Evolutionary conservation across 2,797 vertebrate species (phyloP).

Genomic region (Anolis apletophallus): DNA sequence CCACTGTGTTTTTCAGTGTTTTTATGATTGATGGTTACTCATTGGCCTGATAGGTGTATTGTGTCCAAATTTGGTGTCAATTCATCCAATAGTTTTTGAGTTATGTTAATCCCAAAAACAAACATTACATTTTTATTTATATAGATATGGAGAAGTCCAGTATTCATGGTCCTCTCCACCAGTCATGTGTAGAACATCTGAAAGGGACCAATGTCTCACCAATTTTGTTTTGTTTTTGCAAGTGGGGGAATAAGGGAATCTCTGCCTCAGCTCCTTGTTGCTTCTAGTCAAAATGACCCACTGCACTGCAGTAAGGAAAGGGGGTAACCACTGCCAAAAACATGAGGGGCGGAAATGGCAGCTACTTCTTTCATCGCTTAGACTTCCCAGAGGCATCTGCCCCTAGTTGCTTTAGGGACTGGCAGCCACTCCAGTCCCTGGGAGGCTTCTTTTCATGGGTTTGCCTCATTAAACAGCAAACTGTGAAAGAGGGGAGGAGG

Average conservation of each 20-base stretch:
- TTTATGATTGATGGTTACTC: too few relatives aligned
- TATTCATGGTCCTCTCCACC: not conserved
- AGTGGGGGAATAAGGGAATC: not conserved
- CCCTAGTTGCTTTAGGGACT: not conserved
- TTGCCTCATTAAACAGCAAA: not conserved
- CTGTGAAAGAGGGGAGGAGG: not conserved
- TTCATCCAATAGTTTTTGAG: too few relatives aligned
- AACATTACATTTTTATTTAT: too few relatives aligned
- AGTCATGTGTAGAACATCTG: not conserved
- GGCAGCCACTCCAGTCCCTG: not conserved
- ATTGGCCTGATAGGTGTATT: too few relatives aligned
- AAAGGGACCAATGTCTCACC: not conserved
- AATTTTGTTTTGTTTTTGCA: not conserved
- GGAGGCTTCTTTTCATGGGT: not conserved
- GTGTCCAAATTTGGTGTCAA: too few relatives aligned
- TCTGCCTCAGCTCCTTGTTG: not conserved
- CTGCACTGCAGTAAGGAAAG: not conserved
- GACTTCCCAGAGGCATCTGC: not conserved
- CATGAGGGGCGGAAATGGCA: not conserved
- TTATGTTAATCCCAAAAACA: too few relatives aligned
- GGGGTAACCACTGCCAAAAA: not conserved
- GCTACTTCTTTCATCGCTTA: too few relatives aligned
- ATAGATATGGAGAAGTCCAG: not conserved
- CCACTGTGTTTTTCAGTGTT: too few relatives aligned
- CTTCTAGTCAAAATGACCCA: not conserved